phyloP scores from a whole-genome alignment of 2,888 invertebrate genomes.

The Villa cingulata region DNA sequence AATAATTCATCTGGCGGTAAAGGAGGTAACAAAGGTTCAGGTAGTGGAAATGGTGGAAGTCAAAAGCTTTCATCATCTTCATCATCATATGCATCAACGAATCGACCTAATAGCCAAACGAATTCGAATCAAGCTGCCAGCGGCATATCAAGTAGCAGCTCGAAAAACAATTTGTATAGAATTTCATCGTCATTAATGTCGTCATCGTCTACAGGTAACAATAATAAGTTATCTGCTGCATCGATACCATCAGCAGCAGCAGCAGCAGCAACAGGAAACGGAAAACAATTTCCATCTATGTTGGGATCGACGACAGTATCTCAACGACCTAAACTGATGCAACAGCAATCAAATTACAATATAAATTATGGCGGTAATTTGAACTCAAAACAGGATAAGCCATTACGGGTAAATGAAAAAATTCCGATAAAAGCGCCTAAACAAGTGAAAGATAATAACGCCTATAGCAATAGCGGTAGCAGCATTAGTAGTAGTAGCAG shows the following conservation, averaged over 20 bases:
- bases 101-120: slow-evolving; percentile 4
- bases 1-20: slow-evolving; percentile 16
- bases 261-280: slow-evolving; percentile 9
- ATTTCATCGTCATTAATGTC: slow-evolving; percentile 21
- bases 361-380: slow-evolving; percentile 3
- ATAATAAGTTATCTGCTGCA: neutral
- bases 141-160: slow-evolving; percentile 6
- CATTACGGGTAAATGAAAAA: slow-evolving; percentile 19
- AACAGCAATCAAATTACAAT: slow-evolving; percentile 9
- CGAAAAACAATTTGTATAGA: slow-evolving; percentile 31
- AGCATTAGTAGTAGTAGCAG: slow-evolving; percentile 5
- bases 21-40: slow-evolving; percentile 18
- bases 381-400: slow-evolving; percentile 2
- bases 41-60: slow-evolving; percentile 17
- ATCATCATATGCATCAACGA: no score
- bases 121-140: slow-evolving; percentile 1
- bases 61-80: slow-evolving; percentile 10
- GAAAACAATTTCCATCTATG: slow-evolving; percentile 18
- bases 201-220: slow-evolving; percentile 9
- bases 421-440: slow-evolving; percentile 31
- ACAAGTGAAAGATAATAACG: slow-evolving; percentile 30
- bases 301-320: neutral
- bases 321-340: slow-evolving; percentile 6
- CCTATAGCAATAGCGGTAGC: slow-evolving; percentile 8
- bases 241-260: no score